Evolutionary conservation across 2,113 vertebrate species (phyloP), one percentile per base, ranked within the genome.

Genomic region (Leucopsar rothschildi): DNA sequence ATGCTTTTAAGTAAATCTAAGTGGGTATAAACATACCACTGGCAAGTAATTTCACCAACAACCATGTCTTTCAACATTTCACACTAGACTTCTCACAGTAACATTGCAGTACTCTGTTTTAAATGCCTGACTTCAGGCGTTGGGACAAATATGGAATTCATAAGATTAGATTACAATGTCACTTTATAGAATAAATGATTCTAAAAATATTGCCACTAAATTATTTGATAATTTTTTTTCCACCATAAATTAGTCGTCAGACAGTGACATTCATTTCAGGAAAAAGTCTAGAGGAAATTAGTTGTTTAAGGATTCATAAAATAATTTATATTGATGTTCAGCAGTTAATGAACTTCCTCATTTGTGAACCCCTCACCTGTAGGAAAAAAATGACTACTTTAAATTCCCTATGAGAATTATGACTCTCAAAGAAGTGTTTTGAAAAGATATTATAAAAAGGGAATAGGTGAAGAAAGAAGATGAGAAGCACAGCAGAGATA

Each of bases 21-120:
- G 94, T 91, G 97, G 97, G 96, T 95, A 97, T 97, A 98, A 98
- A 97, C 95, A 97, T 80, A 97, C 97, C 97, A 97, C 97, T 96
- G 90, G 66, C 90, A 95, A 93, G 78, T 91, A 91, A 97, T 81
- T 97, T 94, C 97, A 85, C 50, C 96, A 97, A 85, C 45, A 71
- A 89, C 85, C 89, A 71, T 12, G 76, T 96, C 96, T 97, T 96
- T 89, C 95, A 96, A 96, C 95, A 98, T 92, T 97, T 96, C 97
- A 96, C 81, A 92, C 89, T 95, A 92, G 75, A 97, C 94, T 94
- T 96, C 96, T 92, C 93, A 94, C 39, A 85, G 79, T 35, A 94
- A 94, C 57, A 91, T 79, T 90, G 64, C 78, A 96, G 83, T 88
- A 90, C 56, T 96, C 81, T 55, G 85, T 88, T 97, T 97, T 95